phyloP scores from a whole-genome alignment of 2,797 vertebrate genomes.

The Anguilla marmorata region DNA sequence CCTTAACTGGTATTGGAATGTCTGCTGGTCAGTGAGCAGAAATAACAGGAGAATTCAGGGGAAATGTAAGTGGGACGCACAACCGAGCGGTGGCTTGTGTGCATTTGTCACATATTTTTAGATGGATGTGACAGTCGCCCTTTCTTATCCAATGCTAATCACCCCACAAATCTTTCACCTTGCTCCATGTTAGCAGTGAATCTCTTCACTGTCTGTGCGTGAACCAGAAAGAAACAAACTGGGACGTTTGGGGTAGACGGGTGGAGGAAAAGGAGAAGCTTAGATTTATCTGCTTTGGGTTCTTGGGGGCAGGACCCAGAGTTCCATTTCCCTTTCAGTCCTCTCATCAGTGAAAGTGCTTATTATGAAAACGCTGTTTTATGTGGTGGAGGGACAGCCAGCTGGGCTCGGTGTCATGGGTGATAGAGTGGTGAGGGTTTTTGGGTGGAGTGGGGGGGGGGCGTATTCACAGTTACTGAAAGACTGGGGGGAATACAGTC shows the following conservation, averaged over 20 bases:
- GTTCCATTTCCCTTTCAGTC: not conserved
- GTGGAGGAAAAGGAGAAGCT: not conserved
- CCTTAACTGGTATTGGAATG: conserved; percentile 38
- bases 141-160: not conserved
- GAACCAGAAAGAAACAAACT: not conserved
- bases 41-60: not conserved
- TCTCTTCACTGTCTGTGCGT: not conserved
- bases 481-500: not conserved
- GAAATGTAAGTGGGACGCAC: not conserved
- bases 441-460: not conserved
- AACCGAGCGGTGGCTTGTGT: not conserved
- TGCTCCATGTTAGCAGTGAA: not conserved
- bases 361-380: not conserved
- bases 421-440: not conserved
- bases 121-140: not conserved
- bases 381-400: not conserved
- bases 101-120: not conserved
- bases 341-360: not conserved
- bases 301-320: not conserved
- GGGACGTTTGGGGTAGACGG: not conserved
- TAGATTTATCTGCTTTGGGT: not conserved
- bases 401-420: not conserved
- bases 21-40: not conserved
- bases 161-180: not conserved
- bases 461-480: not conserved